Evolutionary conservation across 2,113 vertebrate genomes (phyloP), one percentile per base, ranked within the genome.

Genomic region (Cryptomyrus ogoouensis): DNA sequence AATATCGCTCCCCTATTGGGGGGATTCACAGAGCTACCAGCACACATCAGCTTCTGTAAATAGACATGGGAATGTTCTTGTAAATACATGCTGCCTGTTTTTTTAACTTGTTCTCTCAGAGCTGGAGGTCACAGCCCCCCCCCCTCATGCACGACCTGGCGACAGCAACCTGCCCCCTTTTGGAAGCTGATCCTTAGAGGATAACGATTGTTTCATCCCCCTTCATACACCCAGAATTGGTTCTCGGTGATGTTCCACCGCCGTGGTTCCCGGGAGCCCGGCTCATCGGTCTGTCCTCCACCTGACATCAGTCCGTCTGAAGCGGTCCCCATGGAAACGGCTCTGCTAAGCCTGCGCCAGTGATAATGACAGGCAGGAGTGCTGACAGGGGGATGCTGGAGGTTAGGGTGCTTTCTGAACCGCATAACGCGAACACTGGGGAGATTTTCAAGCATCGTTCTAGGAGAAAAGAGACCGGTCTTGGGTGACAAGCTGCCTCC

Each of bases 401-500:
- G 77, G 44, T 50, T 70, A 24, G 0, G 3, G 19, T 31, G 27
- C 21, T 31, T 15, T 27, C 88, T 83, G 49, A 56, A 83, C 50
- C 27, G 70, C 80, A 58, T 74, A 89, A 44, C 88, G 91, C 91
- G 83, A 3, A 62, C 1, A 90, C 77, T 47, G 70, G 70, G 42
- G 27, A 42, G 35, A 50, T 39, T 47, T 47, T 50, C 21, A 19
- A 89, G 56, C 17, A 66, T 19, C 88, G 31, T 52, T 52, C 27
- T 35, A 8, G 19, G 58, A 24, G 42, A 56, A 88, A 88, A n/a
- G 58, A 44, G 24, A 74, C 21, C 15, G 3, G 83, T 52, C 13
- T 13, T 87, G 47, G 31, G 52, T 31, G 89, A 24, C 7, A 17
- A 66, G 15, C 3, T 39, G 5, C 21, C 62, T 24, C 39, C 1